Conservation (phyloP, 2,797 vertebrate genomes). For the Myoxocephalus aenaeus region DNA sequence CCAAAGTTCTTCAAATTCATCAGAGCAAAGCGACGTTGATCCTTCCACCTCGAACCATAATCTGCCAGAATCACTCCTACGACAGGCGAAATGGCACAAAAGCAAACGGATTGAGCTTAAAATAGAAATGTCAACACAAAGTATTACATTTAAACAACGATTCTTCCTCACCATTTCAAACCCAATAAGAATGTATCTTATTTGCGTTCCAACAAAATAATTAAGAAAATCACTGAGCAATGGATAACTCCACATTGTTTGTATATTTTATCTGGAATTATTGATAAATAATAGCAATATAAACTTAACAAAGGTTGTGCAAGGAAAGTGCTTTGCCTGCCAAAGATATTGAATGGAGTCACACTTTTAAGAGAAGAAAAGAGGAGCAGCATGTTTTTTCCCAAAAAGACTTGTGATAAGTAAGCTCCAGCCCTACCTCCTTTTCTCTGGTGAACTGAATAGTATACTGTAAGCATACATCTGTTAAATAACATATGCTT, state of each 20-base stretch:
- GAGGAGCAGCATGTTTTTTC: not conserved
- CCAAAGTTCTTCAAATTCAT: constrained; percentile 84
- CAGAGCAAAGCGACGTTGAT: constrained; percentile 81
- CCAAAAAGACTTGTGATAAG: not conserved
- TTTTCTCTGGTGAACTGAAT: not conserved
- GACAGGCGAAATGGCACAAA: not conserved
- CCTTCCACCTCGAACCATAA: constrained; percentile 76
- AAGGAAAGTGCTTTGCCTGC: not conserved
- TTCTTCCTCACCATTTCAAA: too few species aligned
- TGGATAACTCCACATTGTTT: too few species aligned
- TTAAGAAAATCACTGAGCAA: too few species aligned
- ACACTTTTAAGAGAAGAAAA: not conserved
- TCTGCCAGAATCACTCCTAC: constrained; percentile 54
- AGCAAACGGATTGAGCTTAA: not conserved
- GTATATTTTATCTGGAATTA: too few species aligned
- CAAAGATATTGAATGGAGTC: not conserved
- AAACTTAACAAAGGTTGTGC: not conserved
- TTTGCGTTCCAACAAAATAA: too few species aligned
- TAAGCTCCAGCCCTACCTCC: not conserved
- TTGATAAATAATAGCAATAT: too few species aligned
- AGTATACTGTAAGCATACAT: too few species aligned
- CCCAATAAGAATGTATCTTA: too few species aligned
- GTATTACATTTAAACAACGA: too few species aligned
- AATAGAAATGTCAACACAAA: too few species aligned
- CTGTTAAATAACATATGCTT: not conserved